Evolutionary conservation across 2,113 vertebrate species (phyloP), one percentile per base, ranked within the genome.

Genomic region (Psettodes erumei): DNA sequence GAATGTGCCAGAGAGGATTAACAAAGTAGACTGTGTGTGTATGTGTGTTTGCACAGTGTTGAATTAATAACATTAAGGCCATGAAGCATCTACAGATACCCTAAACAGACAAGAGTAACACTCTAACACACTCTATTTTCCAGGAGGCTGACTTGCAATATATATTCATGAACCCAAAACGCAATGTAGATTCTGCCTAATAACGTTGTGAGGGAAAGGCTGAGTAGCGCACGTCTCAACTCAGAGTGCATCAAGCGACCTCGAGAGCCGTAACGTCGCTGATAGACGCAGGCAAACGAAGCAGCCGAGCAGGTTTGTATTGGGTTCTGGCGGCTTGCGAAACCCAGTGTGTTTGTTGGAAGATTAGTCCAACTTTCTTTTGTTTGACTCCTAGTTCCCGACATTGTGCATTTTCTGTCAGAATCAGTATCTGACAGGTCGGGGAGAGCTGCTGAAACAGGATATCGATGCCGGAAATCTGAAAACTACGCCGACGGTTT

Each of bases 111-210:
- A 81, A n/a, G 56, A 69, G 56, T 81, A 78, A 73, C 61, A 82
- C 67, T 74, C 67, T 78, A 80, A 59, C 84, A 77, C 81, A 71
- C 70, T 83, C 55, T 45, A 81, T 85, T 88, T 91, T 87, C 83
- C 79, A 73, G 72, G 5, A 84, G 70, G 60, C 78, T 74, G 76
- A 82, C 79, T 83, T 58, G 53, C 69, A 88, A 76, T 88, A 86
- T 92, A 83, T 86, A 84, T 87, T 88, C 82, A 90, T 88, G 85
- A 88, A 83, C 27, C 77, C 42, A 53, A 86, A 84, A 76, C 55
- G 45, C 59, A 60, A 53, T 71, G 74, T 75, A 75, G 62, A 73
- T 80, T 77, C 65, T 76, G 55, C 72, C 75, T 80, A 85, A 82
- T 85, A 81, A 68, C 40, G 16, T 61, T 47, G 58, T 51, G 15